Evolutionary conservation across 2,113 vertebrate genomes (phyloP).

Genomic region (Carassius carassius): DNA sequence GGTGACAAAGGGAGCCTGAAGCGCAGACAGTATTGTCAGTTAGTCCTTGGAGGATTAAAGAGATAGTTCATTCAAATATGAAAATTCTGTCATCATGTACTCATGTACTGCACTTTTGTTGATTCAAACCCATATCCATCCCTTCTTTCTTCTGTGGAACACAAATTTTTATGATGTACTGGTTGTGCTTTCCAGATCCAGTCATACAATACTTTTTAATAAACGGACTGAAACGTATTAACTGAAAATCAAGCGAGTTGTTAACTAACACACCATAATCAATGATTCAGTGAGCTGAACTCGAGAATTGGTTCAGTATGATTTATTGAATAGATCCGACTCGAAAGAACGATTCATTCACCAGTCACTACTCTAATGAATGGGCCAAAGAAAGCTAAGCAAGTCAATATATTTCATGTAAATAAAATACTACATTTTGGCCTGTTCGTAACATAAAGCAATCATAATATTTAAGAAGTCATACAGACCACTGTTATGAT

Average conservation of each 20-base stretch:
- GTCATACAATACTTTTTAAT: neutral
- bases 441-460: no score
- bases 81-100: neutral
- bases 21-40: neutral
- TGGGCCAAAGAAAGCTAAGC: no score
- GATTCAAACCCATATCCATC: neutral
- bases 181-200: neutral
- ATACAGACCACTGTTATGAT: no score
- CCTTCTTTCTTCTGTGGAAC: neutral
- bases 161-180: neutral
- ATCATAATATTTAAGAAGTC: no score
- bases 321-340: neutral
- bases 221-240: neutral
- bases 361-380: neutral
- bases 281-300: neutral
- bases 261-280: neutral
- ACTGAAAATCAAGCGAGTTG: neutral
- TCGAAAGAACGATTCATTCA: neutral
- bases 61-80: neutral
- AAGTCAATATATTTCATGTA: no score
- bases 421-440: no score
- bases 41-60: conserved; percentile 13
- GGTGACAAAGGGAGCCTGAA: neutral
- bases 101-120: neutral
- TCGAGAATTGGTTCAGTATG: neutral